Evolutionary conservation across 30 jellyfish, hydroid and myxozoan genomes (phyloP), one percentile per base, ranked within the genome.

Genomic region (Aurelia sp.): DNA sequence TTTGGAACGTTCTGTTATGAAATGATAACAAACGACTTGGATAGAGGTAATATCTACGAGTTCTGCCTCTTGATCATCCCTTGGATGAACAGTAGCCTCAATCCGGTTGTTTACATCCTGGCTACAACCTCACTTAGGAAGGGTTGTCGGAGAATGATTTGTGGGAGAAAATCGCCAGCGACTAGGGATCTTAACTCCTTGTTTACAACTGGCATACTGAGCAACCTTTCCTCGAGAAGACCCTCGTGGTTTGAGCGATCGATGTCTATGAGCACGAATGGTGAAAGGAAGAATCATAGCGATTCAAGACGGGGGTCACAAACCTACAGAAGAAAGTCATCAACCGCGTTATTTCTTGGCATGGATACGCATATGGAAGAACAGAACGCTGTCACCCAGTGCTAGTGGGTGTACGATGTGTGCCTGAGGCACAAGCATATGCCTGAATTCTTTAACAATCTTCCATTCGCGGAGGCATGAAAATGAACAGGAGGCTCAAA

Each of bases 1-100:
- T 84, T 92, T 62, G 98, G 96, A 62, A 76, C 96, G 10, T 94
- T 79, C 59, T 65, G 85, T 73, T 92, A 92, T 53, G 98, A 92
- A 79, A 71, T 76, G 80, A 48, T 78, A 48, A 61, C 87, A 4
- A 71, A 78, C 3, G 89, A 63, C 61, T 30, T 30, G 51, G 58
- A 79, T 31, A 65, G 90, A 44, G 67, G 89, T 90, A 47, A 64
- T 53, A 76, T 71, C 18, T 81, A 92, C 55, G 90, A 92, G 74
- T 86, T 79, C 78, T 74, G 79, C 71, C 37, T 92, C 52, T 72
- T 73, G 10, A 58, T 92, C 71, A 81, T 86, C 13, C 98, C 98
- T 16, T 92, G 98, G 98, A 20, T 92, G 6, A 66, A 76, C 70
- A 76, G 97, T 75, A 89, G 98, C 59, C 64, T 92, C 13, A 92